phyloP scores from a whole-genome alignment of 2,797 vertebrate genomes.

The Alectoris magna region DNA sequence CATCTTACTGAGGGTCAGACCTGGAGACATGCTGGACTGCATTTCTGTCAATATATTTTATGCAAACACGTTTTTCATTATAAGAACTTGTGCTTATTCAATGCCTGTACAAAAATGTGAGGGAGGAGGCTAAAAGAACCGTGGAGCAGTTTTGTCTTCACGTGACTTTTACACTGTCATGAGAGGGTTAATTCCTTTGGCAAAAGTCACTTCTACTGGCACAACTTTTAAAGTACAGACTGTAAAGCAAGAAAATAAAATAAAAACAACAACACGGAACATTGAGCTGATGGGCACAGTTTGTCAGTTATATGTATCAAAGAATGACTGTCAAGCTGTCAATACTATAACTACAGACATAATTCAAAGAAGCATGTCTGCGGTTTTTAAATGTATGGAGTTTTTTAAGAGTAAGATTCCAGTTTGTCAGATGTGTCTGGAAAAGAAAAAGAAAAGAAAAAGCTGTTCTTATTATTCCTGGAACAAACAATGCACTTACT shows the following conservation, averaged over 20 bases:
- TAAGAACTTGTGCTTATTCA: background rate
- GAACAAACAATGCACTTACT: background rate
- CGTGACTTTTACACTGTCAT: background rate
- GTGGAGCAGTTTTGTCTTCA: background rate
- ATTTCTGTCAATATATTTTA: background rate
- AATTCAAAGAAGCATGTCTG: background rate
- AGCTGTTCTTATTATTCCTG: background rate
- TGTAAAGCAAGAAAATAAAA: background rate
- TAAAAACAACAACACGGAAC: background rate
- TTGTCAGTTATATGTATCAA: background rate
- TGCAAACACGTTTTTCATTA: background rate
- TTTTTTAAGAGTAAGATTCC: background rate
- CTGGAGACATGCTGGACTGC: background rate
- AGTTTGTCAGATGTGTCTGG: background rate
- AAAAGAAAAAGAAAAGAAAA: background rate
- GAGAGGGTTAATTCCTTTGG: background rate
- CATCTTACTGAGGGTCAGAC: background rate
- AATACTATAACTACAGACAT: background rate
- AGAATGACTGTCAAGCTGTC: background rate
- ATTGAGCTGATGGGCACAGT: background rate
- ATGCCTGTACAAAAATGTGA: background rate
- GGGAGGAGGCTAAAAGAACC: background rate
- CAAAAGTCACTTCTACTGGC: background rate
- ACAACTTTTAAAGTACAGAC: background rate
- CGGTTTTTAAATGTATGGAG: background rate